Conservation (phyloP, 2,113 vertebrate species). For the Recurvirostra avosetta region DNA sequence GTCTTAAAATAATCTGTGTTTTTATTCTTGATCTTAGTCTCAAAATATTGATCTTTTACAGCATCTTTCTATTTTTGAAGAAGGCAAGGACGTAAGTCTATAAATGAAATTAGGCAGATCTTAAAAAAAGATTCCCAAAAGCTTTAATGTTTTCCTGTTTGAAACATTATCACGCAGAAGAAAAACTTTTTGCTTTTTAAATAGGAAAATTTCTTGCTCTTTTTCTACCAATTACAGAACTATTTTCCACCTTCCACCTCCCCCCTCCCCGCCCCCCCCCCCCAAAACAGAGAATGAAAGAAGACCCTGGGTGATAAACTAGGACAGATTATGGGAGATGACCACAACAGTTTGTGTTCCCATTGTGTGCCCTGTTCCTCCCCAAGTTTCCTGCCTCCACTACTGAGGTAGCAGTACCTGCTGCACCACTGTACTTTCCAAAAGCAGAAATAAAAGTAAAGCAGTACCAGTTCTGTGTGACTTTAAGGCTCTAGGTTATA, state of each 20-base stretch:
- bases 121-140: background rate
- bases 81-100: background rate
- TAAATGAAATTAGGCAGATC: background rate
- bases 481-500: background rate
- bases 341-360: background rate
- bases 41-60: background rate
- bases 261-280: accelerated
- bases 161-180: background rate
- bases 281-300: background rate
- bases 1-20: background rate
- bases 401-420: background rate
- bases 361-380: background rate
- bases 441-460: background rate
- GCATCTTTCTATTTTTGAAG: background rate
- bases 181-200: background rate
- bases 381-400: background rate
- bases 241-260: background rate
- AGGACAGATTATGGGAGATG: background rate
- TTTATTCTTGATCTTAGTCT: background rate
- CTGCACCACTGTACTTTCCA: background rate
- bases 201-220: background rate
- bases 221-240: background rate
- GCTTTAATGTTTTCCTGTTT: background rate
- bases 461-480: background rate
- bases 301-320: background rate